Evolutionary conservation across 2,797 vertebrate species (phyloP).

Genomic region (Neoniphon sammara): DNA sequence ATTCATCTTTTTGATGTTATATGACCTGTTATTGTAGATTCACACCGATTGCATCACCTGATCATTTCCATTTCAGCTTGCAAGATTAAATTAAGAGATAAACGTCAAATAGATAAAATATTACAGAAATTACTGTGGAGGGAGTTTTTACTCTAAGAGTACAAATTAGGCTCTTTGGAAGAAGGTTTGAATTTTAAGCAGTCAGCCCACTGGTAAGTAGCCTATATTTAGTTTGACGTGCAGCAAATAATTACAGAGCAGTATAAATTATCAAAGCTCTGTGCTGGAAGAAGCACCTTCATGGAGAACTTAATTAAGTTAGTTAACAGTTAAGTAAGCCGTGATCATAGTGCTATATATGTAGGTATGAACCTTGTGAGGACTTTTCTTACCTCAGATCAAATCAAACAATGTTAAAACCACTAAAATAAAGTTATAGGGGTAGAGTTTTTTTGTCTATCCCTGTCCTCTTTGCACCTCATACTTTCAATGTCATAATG

Average conservation of each 20-base stretch:
- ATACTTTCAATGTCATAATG: constrained; percentile 16
- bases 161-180: neutral
- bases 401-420: too few species aligned
- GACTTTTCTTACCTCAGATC: too few species aligned
- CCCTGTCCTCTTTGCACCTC: constrained; percentile 14
- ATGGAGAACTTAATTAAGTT: too few species aligned
- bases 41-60: neutral
- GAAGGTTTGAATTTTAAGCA: constrained; percentile 21
- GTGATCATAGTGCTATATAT: too few species aligned
- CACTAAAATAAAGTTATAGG: too few species aligned
- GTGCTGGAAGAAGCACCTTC: too few species aligned
- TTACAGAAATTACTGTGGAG: neutral
- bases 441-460: too few species aligned
- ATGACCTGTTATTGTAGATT: neutral
- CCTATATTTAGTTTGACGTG: too few species aligned
- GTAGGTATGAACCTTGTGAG: too few species aligned
- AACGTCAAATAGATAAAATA: neutral
- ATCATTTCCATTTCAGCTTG: neutral
- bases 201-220: neutral
- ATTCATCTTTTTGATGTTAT: neutral
- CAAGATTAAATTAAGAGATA: neutral
- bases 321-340: too few species aligned
- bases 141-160: constrained; percentile 3
- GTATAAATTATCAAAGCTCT: too few species aligned
- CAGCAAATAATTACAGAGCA: too few species aligned